Conservation (phyloP, 1,140 invertebrate genomes). For the Ceratoteleas bidentatus region DNA sequence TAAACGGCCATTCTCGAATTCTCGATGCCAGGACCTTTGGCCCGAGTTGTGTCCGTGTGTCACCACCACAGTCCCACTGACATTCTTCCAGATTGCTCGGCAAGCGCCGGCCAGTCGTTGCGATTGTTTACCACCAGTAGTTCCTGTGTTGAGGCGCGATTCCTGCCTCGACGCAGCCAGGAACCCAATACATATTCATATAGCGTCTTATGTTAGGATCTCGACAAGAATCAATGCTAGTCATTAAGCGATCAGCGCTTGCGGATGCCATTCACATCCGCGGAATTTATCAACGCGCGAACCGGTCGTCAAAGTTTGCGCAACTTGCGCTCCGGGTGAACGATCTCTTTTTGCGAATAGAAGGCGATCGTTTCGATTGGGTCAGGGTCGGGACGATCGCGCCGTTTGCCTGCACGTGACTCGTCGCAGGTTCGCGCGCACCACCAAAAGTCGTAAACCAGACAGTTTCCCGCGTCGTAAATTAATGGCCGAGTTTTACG, state of each 20-base stretch:
- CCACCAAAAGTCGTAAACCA: conserved; percentile 71
- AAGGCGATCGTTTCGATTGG: conserved; percentile 56
- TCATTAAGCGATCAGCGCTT: neutral
- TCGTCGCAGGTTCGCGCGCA: conserved; percentile 53
- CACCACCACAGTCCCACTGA: neutral
- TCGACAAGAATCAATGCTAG: neutral
- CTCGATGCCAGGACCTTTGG: neutral
- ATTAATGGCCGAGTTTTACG: conserved; percentile 68
- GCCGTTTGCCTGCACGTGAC: conserved; percentile 63
- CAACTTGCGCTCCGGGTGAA: conserved; percentile 51
- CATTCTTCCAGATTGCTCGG: neutral
- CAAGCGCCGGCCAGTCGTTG: too few species aligned
- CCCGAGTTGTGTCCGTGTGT: too few species aligned
- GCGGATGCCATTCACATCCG: neutral
- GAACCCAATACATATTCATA: neutral
- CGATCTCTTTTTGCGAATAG: conserved; percentile 56
- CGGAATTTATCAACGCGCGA: conserved; percentile 10
- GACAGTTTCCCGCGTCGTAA: conserved; percentile 73
- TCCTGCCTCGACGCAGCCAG: neutral
- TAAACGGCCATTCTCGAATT: neutral
- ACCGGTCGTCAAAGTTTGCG: conserved; percentile 34
- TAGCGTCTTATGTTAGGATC: neutral
- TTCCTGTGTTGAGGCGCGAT: too few species aligned
- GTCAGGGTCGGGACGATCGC: conserved; percentile 66
- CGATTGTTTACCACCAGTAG: too few species aligned